These are phyloP conservation scores for Serrognathus titanus DNA, from an alignment of 2,888 invertebrate genomes.

Conservation along the genomic window DNA sequence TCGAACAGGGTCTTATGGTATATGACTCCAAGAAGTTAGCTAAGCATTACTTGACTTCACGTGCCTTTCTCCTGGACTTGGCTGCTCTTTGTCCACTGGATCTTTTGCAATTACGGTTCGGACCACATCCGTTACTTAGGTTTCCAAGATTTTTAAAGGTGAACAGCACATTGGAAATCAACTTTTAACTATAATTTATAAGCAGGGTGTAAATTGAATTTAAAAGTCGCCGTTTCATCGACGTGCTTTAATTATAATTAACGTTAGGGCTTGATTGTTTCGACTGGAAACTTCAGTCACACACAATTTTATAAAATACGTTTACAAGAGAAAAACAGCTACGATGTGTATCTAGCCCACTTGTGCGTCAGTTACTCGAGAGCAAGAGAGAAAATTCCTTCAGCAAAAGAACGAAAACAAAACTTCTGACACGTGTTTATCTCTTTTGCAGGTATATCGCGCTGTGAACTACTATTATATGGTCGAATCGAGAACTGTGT, in stretches of 20 bases:
- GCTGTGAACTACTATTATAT: conserved; percentile 93
- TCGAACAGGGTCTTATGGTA: conserved; percentile 93
- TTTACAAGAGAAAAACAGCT: too few species aligned
- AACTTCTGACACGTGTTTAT: not conserved
- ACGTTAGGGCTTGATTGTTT: too few species aligned
- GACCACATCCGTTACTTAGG: conserved; percentile 78
- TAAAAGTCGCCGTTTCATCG: too few species aligned
- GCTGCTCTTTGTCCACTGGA: conserved; percentile 81
- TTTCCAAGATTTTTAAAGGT: conserved; percentile 86
- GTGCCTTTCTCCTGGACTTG: conserved; percentile 81
- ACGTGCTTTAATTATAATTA: too few species aligned
- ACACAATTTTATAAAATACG: too few species aligned
- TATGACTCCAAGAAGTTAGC: conserved; percentile 89
- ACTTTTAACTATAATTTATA: too few species aligned
- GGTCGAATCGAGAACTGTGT: conserved; percentile 92
- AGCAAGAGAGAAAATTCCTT: too few species aligned
- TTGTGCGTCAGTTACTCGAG: not conserved
- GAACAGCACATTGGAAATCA: not conserved
- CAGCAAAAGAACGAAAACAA: too few species aligned
- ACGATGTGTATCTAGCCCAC: too few species aligned
- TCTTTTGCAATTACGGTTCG: conserved; percentile 78
- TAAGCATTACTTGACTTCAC: conserved; percentile 81
- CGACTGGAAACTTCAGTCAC: too few species aligned
- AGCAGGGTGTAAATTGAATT: too few species aligned
- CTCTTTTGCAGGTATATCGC: conserved; percentile 72